Percentiles rank a stretch among this genome's conserved stretches.
Conservation (phyloP, 2,888 invertebrate genomes). For the Leptopilina syphax region DNA sequence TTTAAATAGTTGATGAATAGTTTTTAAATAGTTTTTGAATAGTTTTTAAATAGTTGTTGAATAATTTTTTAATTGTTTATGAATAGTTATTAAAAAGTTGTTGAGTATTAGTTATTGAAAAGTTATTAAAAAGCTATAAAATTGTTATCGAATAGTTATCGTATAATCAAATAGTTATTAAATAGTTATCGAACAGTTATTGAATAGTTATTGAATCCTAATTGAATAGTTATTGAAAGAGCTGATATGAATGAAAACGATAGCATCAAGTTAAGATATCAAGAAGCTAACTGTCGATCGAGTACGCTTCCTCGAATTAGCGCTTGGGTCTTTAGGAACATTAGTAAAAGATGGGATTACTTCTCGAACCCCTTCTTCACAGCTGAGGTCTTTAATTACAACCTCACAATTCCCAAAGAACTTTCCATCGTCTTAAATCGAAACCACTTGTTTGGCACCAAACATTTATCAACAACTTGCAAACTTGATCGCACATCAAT, state of each 20-base stretch:
- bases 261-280: background rate
- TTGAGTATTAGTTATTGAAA: too few relatives aligned
- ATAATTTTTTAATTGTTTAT: too few relatives aligned
- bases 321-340: background rate
- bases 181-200: too few relatives aligned
- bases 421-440: slow-evolving; percentile 16
- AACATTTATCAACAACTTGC: slow-evolving; percentile 12
- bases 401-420: background rate
- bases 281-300: slow-evolving; percentile 4
- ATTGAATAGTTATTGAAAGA: background rate
- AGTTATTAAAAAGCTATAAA: too few relatives aligned
- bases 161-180: too few relatives aligned
- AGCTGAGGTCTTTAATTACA: slow-evolving; percentile 20
- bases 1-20: too few relatives aligned
- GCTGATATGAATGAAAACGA: background rate
- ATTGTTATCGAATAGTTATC: too few relatives aligned
- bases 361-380: background rate
- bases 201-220: too few relatives aligned
- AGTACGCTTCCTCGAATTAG: background rate
- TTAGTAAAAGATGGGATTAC: slow-evolving; percentile 25
- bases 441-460: slow-evolving; percentile 18
- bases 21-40: too few relatives aligned
- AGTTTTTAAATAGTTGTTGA: too few relatives aligned
- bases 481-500: background rate
- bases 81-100: too few relatives aligned